Conservation (phyloP, 2,888 invertebrate species). For the Azorinus chamasolen region DNA sequence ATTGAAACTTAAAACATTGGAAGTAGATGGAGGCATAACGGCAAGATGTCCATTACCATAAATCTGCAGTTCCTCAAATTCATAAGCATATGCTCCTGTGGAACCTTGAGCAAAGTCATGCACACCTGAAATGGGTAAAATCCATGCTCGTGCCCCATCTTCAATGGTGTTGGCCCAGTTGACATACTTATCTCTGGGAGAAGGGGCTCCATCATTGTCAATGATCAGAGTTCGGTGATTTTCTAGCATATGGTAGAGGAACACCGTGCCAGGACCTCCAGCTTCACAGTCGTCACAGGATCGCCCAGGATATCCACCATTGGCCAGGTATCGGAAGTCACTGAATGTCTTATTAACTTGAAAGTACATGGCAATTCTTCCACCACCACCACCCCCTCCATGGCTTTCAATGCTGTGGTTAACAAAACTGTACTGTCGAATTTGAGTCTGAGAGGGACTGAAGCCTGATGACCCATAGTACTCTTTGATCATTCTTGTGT, state of each 20-base stretch:
- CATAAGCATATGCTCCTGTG: slow-evolving; percentile 50
- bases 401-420: not conserved
- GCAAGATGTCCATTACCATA: slow-evolving; percentile 80
- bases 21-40: slow-evolving; percentile 64
- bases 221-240: slow-evolving; percentile 76
- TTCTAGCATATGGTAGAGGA: slow-evolving; percentile 72
- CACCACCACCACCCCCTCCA: slow-evolving; percentile 75
- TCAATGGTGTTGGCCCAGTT: slow-evolving; percentile 69
- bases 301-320: slow-evolving; percentile 68
- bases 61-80: slow-evolving; percentile 80
- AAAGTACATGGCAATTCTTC: slow-evolving; percentile 77
- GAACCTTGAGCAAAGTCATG: slow-evolving; percentile 66
- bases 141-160: slow-evolving; percentile 77
- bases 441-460: no score
- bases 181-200: slow-evolving; percentile 67
- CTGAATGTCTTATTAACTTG: slow-evolving; percentile 74
- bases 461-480: not conserved
- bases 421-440: not conserved
- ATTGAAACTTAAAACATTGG: slow-evolving; percentile 44
- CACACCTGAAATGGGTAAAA: slow-evolving; percentile 73
- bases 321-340: slow-evolving; percentile 77
- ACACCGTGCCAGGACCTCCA: slow-evolving; percentile 79
- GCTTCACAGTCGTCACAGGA: slow-evolving; percentile 66
- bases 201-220: slow-evolving; percentile 74
- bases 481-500: not conserved